Evolutionary conservation across 1,140 invertebrate genomes (phyloP), one percentile per base, ranked within the genome.

Genomic region (Orchesella cincta): DNA sequence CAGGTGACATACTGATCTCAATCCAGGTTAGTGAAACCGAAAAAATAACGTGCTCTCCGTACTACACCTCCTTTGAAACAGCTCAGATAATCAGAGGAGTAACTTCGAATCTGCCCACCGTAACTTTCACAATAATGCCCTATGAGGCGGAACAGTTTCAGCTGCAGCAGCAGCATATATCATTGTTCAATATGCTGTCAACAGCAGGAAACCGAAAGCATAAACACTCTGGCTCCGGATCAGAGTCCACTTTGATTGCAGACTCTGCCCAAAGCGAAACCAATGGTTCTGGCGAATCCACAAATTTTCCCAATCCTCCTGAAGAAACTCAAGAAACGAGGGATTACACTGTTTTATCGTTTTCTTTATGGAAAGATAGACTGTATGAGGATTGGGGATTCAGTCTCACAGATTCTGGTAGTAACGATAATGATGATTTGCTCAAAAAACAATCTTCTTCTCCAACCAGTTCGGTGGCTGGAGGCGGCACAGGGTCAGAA

Each of bases 371-470:
- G 81, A 82, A 82, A 75, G 81, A 82, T 67, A 33, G 72, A 34
- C 57, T 80, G 1, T 82, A 80, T 35, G 81, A 82, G 64, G 81
- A 82, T 35, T 82, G 81, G 81, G 81, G 81, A 39, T 82, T 82
- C 71, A 80, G 77, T 31, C 29, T 80, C 2, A 70, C 74, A n/a
- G 77, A 80, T 71, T 33, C 77, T n/a, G 57, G 23, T 1, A n/a
- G 23, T 29, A 36, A 67, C 52, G 74, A 76, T 12, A 46, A 73
- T 26, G 75, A 75, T 67, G 76, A 62, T 39, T 12, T 8, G 12
- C 23, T 12, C 23, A 57, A 57, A 57, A n/a, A n/a, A 57, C 8
- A 18, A 23, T 5, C 8, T 8, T 18, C 52, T 57, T 57, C 52
- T 23, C 23, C 52, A 57, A 5, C 39, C 39, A 46, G 39, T 46